Evolutionary conservation across 2,888 invertebrate species (phyloP).

Genomic region (Lasioglossum zephyrum): DNA sequence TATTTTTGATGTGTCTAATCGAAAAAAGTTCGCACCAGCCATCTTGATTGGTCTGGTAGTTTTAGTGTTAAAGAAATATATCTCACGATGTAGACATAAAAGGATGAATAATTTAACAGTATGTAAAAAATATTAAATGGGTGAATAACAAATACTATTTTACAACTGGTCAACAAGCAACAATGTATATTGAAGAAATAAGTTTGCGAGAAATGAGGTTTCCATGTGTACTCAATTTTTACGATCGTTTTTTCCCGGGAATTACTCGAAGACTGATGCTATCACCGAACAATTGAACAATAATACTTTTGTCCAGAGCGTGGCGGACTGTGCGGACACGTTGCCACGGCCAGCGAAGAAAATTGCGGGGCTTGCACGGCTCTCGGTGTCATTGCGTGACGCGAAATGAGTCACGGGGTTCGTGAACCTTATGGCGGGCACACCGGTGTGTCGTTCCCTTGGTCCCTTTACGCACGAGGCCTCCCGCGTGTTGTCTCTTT

Average conservation of each 20-base stretch:
- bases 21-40: too few relatives aligned
- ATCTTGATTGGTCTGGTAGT: too few relatives aligned
- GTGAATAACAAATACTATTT: too few relatives aligned
- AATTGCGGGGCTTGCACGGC: constrained; percentile 56
- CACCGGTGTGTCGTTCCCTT: constrained; percentile 37
- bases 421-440: constrained; percentile 62
- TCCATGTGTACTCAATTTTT: not conserved
- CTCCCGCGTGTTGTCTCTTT: not conserved
- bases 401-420: constrained; percentile 67
- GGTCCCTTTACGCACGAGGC: constrained; percentile 9
- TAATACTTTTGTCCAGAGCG: not conserved
- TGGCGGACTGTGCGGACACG: constrained; percentile 18
- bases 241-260: not conserved
- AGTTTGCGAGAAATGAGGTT: not conserved
- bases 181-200: too few relatives aligned
- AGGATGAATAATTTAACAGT: too few relatives aligned
- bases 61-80: too few relatives aligned
- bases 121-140: too few relatives aligned
- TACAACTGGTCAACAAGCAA: too few relatives aligned
- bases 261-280: not conserved
- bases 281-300: not conserved
- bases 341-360: constrained; percentile 47
- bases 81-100: too few relatives aligned
- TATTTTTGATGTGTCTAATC: too few relatives aligned
- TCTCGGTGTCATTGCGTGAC: constrained; percentile 67